Base-by-base conservation (phyloP, 2,797 vertebrate genomes). In the Trachurus trachurus region DNA sequence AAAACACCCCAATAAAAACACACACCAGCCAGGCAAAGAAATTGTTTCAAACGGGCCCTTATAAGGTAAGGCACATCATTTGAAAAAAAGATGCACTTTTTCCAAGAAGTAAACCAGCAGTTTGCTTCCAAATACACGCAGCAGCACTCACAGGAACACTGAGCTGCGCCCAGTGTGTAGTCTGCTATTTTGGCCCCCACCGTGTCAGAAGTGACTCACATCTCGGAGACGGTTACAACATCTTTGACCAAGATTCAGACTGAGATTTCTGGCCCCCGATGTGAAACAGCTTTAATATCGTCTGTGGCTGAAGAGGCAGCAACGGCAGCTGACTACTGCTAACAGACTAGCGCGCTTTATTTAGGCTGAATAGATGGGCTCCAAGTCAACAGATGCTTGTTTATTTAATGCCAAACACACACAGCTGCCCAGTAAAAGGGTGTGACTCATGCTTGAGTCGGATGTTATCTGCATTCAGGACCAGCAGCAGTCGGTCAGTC, bases 391-490 rank as follows among this genome's bases (percentile, higher is more conserved):
- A 90, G 26, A 83, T 71, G 78, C 57, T 65, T 78, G 87, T 80
- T 90, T 83, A 63, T 66, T 71, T 76, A 86, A 85, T 85, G 66
- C 73, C 71, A 78, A 77, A 63, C 78, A 83, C 84, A 90, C 87
- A 87, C 88, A 91, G 83, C 85, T 91, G 87, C 66, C 60, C 53
- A 49, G 47, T 53, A 76, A 83, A 83, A 26, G 78, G 84, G 52
- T 78, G 76, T 88, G 92, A 91, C 76, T 95, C 92, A 88, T 26
- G 60, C 73, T 79, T 47, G 58, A 80, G 78, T 88, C 63, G 71
- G 87, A 88, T 71, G 85, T 89, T 80, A 87, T 88, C 77, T 78
- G 71, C 60, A 66, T 77, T 58, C 74, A 69, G 71, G 76, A 87
- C 58, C 72, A 6, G 16, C 17, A 34, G 53, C 52, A 26, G 60